phyloP scores from a whole-genome alignment of 2,113 vertebrate species.

The Chinchilla lanigera region DNA sequence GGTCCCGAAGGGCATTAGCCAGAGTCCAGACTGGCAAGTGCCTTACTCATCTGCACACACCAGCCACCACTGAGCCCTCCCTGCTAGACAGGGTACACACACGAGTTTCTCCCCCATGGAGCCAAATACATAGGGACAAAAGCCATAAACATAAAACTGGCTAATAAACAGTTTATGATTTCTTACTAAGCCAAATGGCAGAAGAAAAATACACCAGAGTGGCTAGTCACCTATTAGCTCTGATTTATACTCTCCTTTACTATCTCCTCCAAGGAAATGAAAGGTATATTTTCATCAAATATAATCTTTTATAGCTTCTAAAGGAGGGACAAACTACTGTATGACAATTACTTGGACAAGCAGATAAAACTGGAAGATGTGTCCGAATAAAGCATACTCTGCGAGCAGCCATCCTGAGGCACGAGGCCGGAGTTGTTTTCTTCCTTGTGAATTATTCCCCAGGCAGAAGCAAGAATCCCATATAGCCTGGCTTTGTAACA shows the following conservation, averaged over 20 bases:
- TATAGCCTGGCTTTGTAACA: neutral
- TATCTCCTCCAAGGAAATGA: slow-evolving; percentile 48
- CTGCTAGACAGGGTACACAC: neutral
- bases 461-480: neutral
- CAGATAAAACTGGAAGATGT: neutral
- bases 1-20: neutral
- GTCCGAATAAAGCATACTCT: neutral
- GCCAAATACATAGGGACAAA: neutral
- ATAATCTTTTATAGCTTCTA: slow-evolving; percentile 11
- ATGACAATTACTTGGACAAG: neutral
- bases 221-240: slow-evolving; percentile 29
- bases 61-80: rapidly evolving
- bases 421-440: neutral
- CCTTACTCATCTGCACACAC: neutral
- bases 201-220: slow-evolving; percentile 25
- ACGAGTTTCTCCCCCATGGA: neutral
- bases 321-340: neutral
- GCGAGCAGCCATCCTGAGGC: neutral
- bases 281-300: slow-evolving; percentile 53
- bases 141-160: neutral
- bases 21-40: neutral
- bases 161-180: neutral
- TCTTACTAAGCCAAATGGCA: slow-evolving; percentile 38
- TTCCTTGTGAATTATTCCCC: neutral
- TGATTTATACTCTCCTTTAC: slow-evolving; percentile 50